Conservation (phyloP, 1,140 invertebrate genomes). For the Phenacoccus solenopsis region DNA sequence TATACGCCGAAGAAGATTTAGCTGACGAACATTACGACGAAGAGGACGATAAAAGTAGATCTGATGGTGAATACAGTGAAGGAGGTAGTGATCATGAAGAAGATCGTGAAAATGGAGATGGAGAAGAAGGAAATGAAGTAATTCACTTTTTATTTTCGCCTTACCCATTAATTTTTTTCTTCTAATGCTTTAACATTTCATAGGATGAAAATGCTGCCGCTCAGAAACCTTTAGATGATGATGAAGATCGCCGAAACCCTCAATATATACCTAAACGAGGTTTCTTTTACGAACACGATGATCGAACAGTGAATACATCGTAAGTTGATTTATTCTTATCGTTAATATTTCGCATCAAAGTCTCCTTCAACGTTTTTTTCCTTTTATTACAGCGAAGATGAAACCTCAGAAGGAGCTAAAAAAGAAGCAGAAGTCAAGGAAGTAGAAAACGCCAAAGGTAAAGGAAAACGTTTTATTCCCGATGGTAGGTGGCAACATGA, state of each 20-base stretch:
- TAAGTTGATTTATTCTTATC: background rate
- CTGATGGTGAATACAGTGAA: constrained; percentile 9
- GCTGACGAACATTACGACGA: background rate
- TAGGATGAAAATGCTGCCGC: constrained; percentile 12
- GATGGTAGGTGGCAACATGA: constrained; percentile 81
- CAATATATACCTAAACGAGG: constrained; percentile 93
- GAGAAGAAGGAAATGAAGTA: constrained; percentile 15
- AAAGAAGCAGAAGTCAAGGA: constrained; percentile 35
- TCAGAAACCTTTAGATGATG: constrained; percentile 68
- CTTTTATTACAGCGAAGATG: background rate
- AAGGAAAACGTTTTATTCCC: constrained; percentile 46
- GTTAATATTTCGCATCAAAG: background rate
- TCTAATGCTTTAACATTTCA: background rate
- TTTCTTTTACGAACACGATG: constrained; percentile 93
- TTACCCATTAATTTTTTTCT: background rate
- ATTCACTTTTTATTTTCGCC: background rate
- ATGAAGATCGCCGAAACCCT: constrained; percentile 89
- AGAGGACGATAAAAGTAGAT: background rate
- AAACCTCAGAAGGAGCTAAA: constrained; percentile 29
- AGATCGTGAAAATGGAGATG: constrained; percentile 24
- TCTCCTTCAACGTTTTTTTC: background rate
- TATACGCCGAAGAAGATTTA: background rate
- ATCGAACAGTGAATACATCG: constrained; percentile 55
- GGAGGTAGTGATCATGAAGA: constrained; percentile 19
- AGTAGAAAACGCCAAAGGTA: constrained; percentile 33